These are phyloP conservation scores for Cheilosia soror DNA, from an alignment of 2,888 invertebrate genomes.

Conservation along the genomic window DNA sequence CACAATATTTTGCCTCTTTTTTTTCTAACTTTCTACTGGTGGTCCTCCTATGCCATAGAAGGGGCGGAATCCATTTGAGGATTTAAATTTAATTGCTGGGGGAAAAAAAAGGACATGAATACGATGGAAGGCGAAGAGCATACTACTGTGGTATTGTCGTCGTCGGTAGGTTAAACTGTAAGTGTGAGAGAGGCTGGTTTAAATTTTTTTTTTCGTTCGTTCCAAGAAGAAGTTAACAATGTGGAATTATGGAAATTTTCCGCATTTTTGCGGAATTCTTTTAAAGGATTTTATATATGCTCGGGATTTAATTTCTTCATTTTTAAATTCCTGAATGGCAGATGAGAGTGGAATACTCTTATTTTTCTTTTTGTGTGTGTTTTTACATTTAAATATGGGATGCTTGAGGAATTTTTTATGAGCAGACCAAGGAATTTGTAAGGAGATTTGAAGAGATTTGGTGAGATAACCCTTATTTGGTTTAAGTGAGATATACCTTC, in stretches of 20 bases:
- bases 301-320: conserved; percentile 65
- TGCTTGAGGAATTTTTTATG: conserved; percentile 13
- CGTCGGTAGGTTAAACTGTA: conserved; percentile 54
- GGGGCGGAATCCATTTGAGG: conserved; percentile 70
- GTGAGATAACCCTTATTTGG: conserved; percentile 4
- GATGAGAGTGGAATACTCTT: conserved; percentile 6
- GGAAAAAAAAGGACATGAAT: conserved; percentile 61
- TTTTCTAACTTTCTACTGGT: conserved; percentile 19
- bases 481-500: background rate
- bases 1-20: conserved; percentile 68
- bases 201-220: conserved; percentile 22
- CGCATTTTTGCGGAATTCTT: conserved; percentile 62
- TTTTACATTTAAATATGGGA: background rate
- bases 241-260: conserved; percentile 74
- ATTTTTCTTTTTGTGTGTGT: background rate
- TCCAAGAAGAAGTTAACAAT: conserved; percentile 53
- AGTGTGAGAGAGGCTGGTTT: conserved; percentile 7
- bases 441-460: conserved; percentile 8
- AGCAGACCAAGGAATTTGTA: background rate
- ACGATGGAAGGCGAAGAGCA: conserved; percentile 11
- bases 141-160: conserved; percentile 45
- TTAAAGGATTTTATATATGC: conserved; percentile 60
- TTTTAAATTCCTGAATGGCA: conserved; percentile 40
- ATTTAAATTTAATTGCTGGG: conserved; percentile 74
- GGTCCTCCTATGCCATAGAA: conserved; percentile 22